Conservation (phyloP, 2,797 vertebrate species). For the Leucoraja ocellata region DNA sequence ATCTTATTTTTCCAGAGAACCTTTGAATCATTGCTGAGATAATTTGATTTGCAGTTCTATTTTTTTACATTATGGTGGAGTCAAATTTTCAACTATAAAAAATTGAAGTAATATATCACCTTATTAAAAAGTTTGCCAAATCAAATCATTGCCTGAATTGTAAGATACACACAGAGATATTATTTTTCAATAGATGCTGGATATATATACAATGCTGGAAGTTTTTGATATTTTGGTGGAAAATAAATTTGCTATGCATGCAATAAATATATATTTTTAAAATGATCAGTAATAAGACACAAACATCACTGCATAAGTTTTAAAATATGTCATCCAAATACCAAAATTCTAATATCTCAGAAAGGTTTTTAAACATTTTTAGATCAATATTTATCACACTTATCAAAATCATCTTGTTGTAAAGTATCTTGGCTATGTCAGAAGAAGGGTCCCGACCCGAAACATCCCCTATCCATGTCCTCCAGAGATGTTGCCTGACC, state of each 20-base stretch:
- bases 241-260: not conserved
- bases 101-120: not conserved
- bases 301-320: not conserved
- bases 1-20: not conserved
- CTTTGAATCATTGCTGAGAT: not conserved
- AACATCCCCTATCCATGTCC: too few relatives aligned
- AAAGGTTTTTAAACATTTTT: not conserved
- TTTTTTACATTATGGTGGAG: conserved; percentile 38
- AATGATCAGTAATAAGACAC: not conserved
- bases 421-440: not conserved
- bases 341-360: conserved; percentile 9
- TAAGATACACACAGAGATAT: too few relatives aligned
- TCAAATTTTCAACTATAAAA: not conserved
- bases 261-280: not conserved
- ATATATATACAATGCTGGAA: not conserved
- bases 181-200: not conserved
- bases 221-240: not conserved
- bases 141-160: not conserved
- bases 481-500: too few relatives aligned
- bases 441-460: too few relatives aligned
- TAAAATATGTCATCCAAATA: not conserved
- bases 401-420: not conserved
- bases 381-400: conserved; percentile 7
- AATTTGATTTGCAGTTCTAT: conserved; percentile 48
- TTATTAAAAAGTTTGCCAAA: not conserved